Conservation (phyloP, 2,113 vertebrate genomes). For the Jacana jacana region DNA sequence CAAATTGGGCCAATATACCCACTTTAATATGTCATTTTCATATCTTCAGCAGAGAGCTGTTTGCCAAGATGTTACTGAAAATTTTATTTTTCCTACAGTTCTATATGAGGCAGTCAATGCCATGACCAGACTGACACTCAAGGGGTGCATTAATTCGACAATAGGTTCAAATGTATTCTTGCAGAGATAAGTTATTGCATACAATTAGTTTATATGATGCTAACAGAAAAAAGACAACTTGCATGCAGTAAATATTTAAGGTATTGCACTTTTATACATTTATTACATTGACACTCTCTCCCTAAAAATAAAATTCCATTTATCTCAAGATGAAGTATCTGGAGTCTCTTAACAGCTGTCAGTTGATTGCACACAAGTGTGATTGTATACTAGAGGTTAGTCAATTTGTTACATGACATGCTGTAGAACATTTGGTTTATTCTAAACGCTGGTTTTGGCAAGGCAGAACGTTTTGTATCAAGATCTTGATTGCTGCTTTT, state of each 20-base stretch:
- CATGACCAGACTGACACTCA: not conserved
- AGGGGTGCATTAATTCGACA: not conserved
- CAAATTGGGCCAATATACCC: not conserved
- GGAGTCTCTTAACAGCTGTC: slow-evolving; percentile 47
- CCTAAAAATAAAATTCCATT: slow-evolving; percentile 58
- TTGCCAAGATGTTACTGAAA: not conserved
- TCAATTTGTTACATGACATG: not conserved
- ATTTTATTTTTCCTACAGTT: not conserved
- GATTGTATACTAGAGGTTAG: not conserved
- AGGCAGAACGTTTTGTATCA: not conserved
- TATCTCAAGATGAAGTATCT: slow-evolving; percentile 41
- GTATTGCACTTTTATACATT: slow-evolving; percentile 55
- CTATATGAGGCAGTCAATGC: slow-evolving; percentile 2
- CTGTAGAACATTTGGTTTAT: not conserved
- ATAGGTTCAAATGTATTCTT: slow-evolving; percentile 37
- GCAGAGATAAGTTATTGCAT: slow-evolving; percentile 1
- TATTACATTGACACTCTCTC: slow-evolving; percentile 12
- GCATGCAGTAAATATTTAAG: slow-evolving; percentile 49
- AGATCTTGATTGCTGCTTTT: not conserved
- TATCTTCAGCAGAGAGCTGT: not conserved
- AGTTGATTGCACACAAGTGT: not conserved
- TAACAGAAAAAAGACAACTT: not conserved
- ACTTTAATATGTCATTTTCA: not conserved
- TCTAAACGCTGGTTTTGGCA: not conserved
- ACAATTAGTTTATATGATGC: slow-evolving; percentile 37